Evolutionary conservation across 2,888 invertebrate genomes (phyloP).

Genomic region (Acanthoscelides obtectus): DNA sequence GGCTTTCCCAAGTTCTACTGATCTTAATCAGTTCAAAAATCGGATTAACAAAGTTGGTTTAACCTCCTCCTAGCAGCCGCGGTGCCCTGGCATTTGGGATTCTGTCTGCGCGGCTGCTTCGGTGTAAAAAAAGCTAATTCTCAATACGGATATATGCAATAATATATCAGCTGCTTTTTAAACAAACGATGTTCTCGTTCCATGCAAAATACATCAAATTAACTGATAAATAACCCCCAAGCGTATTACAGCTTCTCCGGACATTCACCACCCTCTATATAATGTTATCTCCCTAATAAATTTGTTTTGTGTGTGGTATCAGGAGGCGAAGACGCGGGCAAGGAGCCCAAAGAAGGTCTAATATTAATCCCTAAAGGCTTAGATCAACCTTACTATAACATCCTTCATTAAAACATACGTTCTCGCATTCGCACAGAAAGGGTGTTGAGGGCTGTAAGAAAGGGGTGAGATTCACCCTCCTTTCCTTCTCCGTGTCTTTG

Average conservation of each 20-base stretch:
- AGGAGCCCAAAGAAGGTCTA: constrained; percentile 13
- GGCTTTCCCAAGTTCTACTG: no score
- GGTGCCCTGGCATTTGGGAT: no score
- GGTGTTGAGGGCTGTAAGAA: constrained; percentile 11
- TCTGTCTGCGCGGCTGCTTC: no score
- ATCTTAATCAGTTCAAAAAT: no score
- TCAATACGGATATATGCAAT: no score
- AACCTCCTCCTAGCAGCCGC: no score
- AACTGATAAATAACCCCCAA: not conserved
- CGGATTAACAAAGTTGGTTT: no score
- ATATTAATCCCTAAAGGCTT: constrained; percentile 20
- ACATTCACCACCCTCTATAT: not conserved
- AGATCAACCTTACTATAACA: constrained; percentile 20
- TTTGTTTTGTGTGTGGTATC: not conserved
- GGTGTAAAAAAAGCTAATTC: no score
- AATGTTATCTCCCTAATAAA: not conserved
- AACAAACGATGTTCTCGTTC: no score
- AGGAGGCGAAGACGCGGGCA: not conserved
- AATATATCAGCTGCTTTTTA: no score
- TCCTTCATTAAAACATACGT: constrained; percentile 26
- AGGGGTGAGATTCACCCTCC: constrained; percentile 12
- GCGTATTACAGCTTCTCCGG: not conserved
- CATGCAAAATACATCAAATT: not conserved
- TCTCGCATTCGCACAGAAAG: constrained; percentile 11
- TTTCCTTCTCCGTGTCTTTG: not conserved